Base-by-base conservation (phyloP, 1,140 invertebrate species). In the Hyles vespertilio region DNA sequence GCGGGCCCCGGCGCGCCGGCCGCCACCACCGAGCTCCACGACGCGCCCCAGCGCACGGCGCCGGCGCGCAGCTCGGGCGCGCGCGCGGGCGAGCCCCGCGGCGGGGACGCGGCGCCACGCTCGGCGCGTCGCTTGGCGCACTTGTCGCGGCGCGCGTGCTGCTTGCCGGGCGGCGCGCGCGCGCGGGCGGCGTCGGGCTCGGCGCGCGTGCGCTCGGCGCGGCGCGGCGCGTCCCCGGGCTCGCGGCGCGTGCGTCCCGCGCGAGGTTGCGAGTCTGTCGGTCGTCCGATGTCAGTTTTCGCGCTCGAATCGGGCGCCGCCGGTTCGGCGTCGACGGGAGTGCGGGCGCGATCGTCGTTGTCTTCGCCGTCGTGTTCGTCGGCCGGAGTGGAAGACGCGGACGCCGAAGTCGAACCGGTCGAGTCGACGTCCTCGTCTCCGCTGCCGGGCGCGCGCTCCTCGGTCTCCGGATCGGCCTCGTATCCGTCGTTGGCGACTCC, bases 21-120 rank as follows among this genome's bases (percentile, higher is more conserved):
- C 58, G 45, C 56, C 51, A 58, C 61, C 54, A 74, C 74, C 11
- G 74, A 71, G 63, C 72, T 72, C 74, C 72, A 75, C 50, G 70
- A 62, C 1, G 72, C 70, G 58, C 78, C 74, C 69, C 69, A 73
- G 32, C 78, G 76, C 58, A 76, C 49, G 12, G 61, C 2, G 52
- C 60, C 36, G 61, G 54, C 45, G 48, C 51, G 36, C 51, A 40
- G 53, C 61, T 4, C 56, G 51, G 44, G 48, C 32, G 45, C 57
- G 60, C 62, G 56, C 44, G 50, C 47, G 32, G 56, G 45, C 5
- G 36, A 40, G 36, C 36, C 36, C 51, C 50, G 50, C 57, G 58
- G 56, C 48, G 64, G 58, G 6, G 71, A 63, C 60, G 40, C 11
- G 60, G 51, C 45, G 57, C 3, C n/a, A 11, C 66, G 66, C 56